Conservation (phyloP, 1,140 invertebrate genomes). For the Alviniconcha marisindica region DNA sequence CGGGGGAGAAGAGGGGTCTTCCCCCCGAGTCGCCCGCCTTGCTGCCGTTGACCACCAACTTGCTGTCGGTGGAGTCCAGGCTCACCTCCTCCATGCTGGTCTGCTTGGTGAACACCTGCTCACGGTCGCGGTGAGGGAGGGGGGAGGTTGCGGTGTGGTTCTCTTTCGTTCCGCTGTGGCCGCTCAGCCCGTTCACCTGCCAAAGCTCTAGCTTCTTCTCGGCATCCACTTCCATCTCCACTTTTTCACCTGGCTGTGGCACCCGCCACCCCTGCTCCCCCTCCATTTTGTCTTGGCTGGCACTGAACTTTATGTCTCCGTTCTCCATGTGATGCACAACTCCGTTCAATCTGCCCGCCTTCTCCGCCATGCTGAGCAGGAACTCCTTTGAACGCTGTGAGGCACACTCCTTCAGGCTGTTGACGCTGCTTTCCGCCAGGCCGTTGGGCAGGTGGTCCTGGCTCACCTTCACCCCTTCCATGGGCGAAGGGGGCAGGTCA, state of each 20-base stretch:
- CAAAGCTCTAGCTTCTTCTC: not conserved
- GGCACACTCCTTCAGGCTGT: slow-evolving; percentile 27
- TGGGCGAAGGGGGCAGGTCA: slow-evolving; percentile 51
- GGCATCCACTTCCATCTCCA: not conserved
- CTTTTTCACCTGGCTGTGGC: slow-evolving; percentile 16
- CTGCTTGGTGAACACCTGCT: slow-evolving; percentile 29
- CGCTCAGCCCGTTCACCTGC: not conserved
- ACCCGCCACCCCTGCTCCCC: slow-evolving; percentile 4
- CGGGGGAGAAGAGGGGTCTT: slow-evolving; percentile 45
- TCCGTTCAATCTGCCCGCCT: slow-evolving; percentile 51
- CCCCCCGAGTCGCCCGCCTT: not conserved
- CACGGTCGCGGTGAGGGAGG: slow-evolving; percentile 12
- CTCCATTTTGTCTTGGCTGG: not conserved
- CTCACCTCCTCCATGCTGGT: slow-evolving; percentile 40
- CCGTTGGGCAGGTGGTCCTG: slow-evolving; percentile 31
- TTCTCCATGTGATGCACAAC: slow-evolving; percentile 55
- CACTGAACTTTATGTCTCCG: slow-evolving; percentile 37
- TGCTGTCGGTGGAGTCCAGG: slow-evolving; percentile 34
- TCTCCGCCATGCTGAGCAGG: slow-evolving; percentile 45
- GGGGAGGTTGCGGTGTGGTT: not conserved
- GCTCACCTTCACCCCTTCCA: slow-evolving; percentile 15
- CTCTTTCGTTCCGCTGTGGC: not conserved
- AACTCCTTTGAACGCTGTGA: slow-evolving; percentile 29
- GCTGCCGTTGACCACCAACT: slow-evolving; percentile 14
- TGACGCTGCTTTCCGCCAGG: not conserved